phyloP scores from a whole-genome alignment of 2,797 vertebrate genomes.

The Cirrhinus molitorella region DNA sequence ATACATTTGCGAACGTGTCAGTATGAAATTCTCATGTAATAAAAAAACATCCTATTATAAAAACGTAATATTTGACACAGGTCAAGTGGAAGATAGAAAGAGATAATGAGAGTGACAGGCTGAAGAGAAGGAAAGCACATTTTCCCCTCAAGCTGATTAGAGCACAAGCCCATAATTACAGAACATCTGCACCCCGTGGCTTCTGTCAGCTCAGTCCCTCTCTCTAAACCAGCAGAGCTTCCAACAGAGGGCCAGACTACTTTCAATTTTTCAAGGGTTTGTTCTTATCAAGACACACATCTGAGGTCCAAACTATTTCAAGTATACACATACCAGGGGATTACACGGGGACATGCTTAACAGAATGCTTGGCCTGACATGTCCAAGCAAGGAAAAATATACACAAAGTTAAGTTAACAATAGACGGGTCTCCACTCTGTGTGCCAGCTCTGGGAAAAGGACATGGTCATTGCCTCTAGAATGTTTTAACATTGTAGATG shows the following conservation, averaged over 20 bases:
- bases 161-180: slow-evolving; percentile 74
- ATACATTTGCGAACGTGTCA: too few species aligned
- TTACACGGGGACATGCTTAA: slow-evolving; percentile 15
- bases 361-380: neutral
- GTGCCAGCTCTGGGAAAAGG: slow-evolving; percentile 33
- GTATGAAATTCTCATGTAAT: too few species aligned
- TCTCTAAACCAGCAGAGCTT: slow-evolving; percentile 59
- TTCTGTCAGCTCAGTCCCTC: slow-evolving; percentile 56
- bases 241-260: slow-evolving; percentile 58
- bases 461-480: slow-evolving; percentile 11
- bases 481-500: slow-evolving; percentile 27
- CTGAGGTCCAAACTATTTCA: slow-evolving; percentile 27
- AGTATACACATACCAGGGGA: slow-evolving; percentile 15
- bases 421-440: slow-evolving; percentile 8
- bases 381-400: slow-evolving; percentile 21
- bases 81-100: slow-evolving; percentile 55
- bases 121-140: neutral
- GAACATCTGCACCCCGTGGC: slow-evolving; percentile 71
- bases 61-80: slow-evolving; percentile 1
- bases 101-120: slow-evolving; percentile 62
- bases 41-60: too few species aligned
- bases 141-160: slow-evolving; percentile 68
- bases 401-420: slow-evolving; percentile 29
- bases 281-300: slow-evolving; percentile 52
- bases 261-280: slow-evolving; percentile 37